Evolutionary conservation across 1,140 invertebrate species (phyloP).

Genomic region (Asobara japonica): DNA sequence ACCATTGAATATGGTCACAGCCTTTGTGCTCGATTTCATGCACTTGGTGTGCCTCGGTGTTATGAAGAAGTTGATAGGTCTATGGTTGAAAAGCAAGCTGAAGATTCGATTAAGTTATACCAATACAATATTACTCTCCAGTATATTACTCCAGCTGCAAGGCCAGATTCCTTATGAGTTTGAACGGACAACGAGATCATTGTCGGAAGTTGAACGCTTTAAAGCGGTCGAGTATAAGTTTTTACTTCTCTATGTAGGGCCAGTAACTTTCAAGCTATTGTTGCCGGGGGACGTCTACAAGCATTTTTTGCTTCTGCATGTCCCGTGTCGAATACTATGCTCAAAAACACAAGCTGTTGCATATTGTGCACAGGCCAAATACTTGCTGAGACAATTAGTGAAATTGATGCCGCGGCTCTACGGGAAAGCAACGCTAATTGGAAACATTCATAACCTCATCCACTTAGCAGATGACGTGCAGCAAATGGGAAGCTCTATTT

Average conservation of each 20-base stretch:
- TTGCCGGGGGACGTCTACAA: slow-evolving; percentile 28
- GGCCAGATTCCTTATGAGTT: slow-evolving; percentile 40
- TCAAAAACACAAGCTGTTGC: slow-evolving; percentile 7
- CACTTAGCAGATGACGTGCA: slow-evolving; percentile 15
- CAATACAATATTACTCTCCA: neutral
- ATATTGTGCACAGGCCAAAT: neutral
- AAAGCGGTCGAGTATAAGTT: slow-evolving; percentile 33
- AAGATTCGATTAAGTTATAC: neutral
- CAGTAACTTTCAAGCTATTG: slow-evolving; percentile 35
- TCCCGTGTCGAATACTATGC: slow-evolving; percentile 35
- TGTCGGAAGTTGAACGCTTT: slow-evolving; percentile 30
- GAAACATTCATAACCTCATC: neutral
- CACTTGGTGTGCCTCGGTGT: slow-evolving; percentile 23
- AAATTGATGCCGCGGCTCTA: neutral
- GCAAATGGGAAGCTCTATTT: neutral
- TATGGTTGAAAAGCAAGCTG: neutral
- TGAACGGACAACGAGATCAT: slow-evolving; percentile 38
- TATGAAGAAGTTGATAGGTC: slow-evolving; percentile 25
- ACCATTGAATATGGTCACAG: neutral
- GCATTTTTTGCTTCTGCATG: slow-evolving; percentile 40
- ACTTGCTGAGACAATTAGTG: neutral
- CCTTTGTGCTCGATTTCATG: slow-evolving; percentile 25
- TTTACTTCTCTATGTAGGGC: slow-evolving; percentile 19
- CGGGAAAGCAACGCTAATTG: neutral
- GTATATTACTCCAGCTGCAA: neutral